phyloP scores from a whole-genome alignment of 2,113 vertebrate genomes.

The Paramisgurnus dabryanus region DNA sequence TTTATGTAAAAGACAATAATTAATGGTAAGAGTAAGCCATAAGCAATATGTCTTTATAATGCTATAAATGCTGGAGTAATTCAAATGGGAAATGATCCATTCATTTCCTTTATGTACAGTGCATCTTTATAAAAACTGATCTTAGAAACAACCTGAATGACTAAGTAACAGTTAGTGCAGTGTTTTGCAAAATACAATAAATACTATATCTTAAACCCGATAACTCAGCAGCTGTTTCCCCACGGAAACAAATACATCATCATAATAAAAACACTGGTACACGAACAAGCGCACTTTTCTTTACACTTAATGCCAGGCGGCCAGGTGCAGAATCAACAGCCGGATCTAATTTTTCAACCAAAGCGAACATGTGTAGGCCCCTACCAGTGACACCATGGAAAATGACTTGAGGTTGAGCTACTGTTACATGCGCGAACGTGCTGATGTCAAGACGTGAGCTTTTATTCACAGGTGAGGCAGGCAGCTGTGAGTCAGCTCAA shows the following conservation, averaged over 20 bases:
- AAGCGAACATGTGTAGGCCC: neutral
- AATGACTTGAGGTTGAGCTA: constrained; percentile 37
- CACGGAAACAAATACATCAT: neutral
- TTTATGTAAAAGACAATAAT: neutral
- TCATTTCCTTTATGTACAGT: too few species aligned
- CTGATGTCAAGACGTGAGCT: constrained; percentile 1
- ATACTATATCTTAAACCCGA: neutral
- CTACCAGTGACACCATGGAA: constrained; percentile 39
- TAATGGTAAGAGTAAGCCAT: neutral
- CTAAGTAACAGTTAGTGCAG: too few species aligned
- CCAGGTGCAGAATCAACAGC: constrained; percentile 48
- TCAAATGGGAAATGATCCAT: too few species aligned
- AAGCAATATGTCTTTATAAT: neutral
- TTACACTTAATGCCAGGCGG: constrained; percentile 7
- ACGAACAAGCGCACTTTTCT: constrained; percentile 18
- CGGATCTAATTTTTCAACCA: constrained; percentile 31
- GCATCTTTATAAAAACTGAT: neutral
- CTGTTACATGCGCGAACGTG: constrained; percentile 34
- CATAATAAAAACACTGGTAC: neutral
- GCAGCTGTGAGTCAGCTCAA: constrained; percentile 21
- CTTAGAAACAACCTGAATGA: neutral
- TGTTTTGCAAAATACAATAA: neutral
- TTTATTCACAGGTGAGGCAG: constrained; percentile 36
- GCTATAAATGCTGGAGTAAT: too few species aligned
- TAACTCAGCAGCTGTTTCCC: neutral